These are phyloP conservation scores for Apogon hyalosoma DNA, from an alignment of 2,797 vertebrate species.

Conservation along the genomic window DNA sequence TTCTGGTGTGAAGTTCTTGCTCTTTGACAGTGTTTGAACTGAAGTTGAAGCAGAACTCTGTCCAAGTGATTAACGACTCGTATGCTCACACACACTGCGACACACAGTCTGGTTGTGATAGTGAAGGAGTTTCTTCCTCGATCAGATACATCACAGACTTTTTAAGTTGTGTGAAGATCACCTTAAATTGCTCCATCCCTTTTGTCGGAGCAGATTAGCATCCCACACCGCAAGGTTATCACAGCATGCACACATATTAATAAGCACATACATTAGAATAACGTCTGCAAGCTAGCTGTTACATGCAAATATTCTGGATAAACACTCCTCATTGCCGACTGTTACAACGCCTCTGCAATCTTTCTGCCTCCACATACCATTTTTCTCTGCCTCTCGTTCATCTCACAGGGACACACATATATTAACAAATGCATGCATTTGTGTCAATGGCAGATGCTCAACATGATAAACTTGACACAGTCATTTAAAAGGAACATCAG, in stretches of 20 bases:
- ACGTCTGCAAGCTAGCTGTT: constrained; percentile 27
- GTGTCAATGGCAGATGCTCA: constrained; percentile 26
- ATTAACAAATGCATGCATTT: not conserved
- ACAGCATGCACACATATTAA: constrained; percentile 18
- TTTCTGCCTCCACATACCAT: constrained; percentile 20
- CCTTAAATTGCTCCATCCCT: constrained; percentile 35
- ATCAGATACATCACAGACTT: constrained; percentile 49
- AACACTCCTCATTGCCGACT: constrained; percentile 18
- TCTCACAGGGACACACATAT: not conserved
- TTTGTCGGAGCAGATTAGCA: constrained; percentile 20
- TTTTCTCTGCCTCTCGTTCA: constrained; percentile 15
- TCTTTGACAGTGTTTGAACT: constrained; percentile 52
- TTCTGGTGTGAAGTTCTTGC: constrained; percentile 44
- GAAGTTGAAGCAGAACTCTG: constrained; percentile 52
- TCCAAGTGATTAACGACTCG: constrained; percentile 70
- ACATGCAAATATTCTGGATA: constrained; percentile 45
- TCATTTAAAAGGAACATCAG: constrained; percentile 44
- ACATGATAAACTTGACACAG: constrained; percentile 34
- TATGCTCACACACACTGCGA: constrained; percentile 9
- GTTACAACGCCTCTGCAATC: constrained; percentile 20
- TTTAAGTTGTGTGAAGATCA: constrained; percentile 49
- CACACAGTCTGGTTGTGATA: constrained; percentile 15
- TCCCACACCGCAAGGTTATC: constrained; percentile 36
- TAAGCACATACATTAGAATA: constrained; percentile 13
- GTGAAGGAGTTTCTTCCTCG: constrained; percentile 27